Evolutionary conservation across 2,888 invertebrate species (phyloP).

Genomic region (Synergus umbraculus): DNA sequence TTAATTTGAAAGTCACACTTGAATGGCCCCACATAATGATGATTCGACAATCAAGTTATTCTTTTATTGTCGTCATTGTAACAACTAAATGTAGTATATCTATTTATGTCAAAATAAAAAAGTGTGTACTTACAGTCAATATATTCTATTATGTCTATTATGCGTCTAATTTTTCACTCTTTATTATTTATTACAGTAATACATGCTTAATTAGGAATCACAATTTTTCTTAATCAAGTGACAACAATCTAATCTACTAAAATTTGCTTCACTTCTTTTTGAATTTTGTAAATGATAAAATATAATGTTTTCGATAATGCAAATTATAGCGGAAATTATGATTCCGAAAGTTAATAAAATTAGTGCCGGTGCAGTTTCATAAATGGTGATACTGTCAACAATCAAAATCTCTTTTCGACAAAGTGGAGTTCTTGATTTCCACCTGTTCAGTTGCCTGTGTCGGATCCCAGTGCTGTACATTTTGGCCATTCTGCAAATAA

Average conservation of each 20-base stretch:
- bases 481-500: conserved; percentile 61
- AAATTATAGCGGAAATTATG: conserved; percentile 58
- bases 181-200: not conserved
- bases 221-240: not conserved
- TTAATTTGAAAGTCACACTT: conserved; percentile 25
- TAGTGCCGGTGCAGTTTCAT: conserved; percentile 67
- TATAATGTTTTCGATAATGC: conserved; percentile 11
- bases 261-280: not conserved
- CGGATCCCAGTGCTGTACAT: conserved; percentile 66
- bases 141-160: not conserved
- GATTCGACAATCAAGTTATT: conserved; percentile 60
- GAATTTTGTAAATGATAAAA: not conserved
- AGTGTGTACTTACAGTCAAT: conserved; percentile 21
- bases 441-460: conserved; percentile 64
- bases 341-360: conserved; percentile 62
- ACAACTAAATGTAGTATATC: conserved; percentile 52
- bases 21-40: conserved; percentile 44
- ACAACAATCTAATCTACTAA: not conserved
- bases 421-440: conserved; percentile 68
- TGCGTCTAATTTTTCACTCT: not conserved
- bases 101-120: conserved; percentile 58
- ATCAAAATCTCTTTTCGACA: conserved; percentile 63
- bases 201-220: not conserved
- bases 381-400: conserved; percentile 67
- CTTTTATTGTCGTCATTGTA: conserved; percentile 54